Base-by-base conservation (phyloP, 37 sponge, comb jelly and placozoan genomes). In the Hormiphora californensis region DNA sequence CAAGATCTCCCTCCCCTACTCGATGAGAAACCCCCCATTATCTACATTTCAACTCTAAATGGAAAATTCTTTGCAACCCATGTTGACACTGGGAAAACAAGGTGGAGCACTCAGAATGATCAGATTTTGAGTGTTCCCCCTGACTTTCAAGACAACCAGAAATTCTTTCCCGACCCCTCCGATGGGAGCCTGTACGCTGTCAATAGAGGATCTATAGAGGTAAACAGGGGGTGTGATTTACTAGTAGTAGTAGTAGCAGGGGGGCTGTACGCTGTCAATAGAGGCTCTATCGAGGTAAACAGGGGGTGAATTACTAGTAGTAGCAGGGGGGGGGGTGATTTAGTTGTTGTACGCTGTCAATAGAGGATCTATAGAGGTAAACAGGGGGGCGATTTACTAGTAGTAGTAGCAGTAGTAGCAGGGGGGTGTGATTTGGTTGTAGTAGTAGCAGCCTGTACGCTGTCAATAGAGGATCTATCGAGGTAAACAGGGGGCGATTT, bases 101-200 rank as follows among this genome's bases (percentile, higher is more conserved):
- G 34, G 21, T 65, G 68, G 68, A 25, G 34, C 2, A 65, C 34
- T 39, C 31, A 65, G 68, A 39, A 65, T 36, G 68, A 65, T 39
- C 31, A 65, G 68, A 39, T 65, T 8, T 36, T 65, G 39, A 65
- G 68, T 65, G 68, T 65, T 28, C 68, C 68, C 2, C 19, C 31
- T 19, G 32, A 4, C 8, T 65, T 65, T 39, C 68, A 65, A 15
- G 25, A 65, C 19, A 25, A 65, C 21, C 68, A 65, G 68, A 65
- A 65, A 19, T 65, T 65, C 68, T 65, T 65, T 39, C 68, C 68
- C 3, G 68, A 65, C 39, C 68, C 68, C 5, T 12, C 2, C 19
- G 68, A 65, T 19, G 68, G 68, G 34, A 65, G 68, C 34, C 39
- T 65, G 37, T 65, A 65, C 25, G 39, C 34, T 19, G 68, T 65